Evolutionary conservation across 1,140 invertebrate species (phyloP).

Genomic region (Lineus longissimus): DNA sequence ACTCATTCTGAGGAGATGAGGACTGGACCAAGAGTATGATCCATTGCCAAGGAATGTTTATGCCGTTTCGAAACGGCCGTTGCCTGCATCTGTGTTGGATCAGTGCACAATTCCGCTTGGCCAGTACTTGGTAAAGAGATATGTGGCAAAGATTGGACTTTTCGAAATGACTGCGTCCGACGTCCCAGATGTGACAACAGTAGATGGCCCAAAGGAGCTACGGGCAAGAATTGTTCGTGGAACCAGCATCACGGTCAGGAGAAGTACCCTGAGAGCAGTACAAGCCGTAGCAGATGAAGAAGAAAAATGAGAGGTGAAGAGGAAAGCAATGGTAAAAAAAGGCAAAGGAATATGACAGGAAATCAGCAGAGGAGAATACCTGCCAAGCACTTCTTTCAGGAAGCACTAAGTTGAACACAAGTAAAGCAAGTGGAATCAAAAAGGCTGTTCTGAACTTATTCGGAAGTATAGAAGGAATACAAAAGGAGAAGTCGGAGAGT

Average conservation of each 20-base stretch:
- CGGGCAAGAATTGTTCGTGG: neutral
- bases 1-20: too few relatives aligned
- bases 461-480: neutral
- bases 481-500: neutral
- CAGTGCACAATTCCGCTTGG: constrained; percentile 3
- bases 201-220: constrained; percentile 8
- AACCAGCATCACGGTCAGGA: too few relatives aligned
- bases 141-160: neutral
- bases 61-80: too few relatives aligned
- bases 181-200: constrained; percentile 7
- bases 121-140: constrained; percentile 10
- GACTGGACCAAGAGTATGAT: too few relatives aligned
- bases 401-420: constrained; percentile 16
- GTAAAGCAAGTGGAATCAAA: constrained; percentile 11
- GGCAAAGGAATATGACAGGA: constrained; percentile 4
- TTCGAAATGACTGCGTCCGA: constrained; percentile 2
- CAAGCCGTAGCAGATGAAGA: too few relatives aligned
- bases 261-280: too few relatives aligned
- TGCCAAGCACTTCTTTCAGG: constrained; percentile 20
- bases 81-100: too few relatives aligned
- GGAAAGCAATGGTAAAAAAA: constrained; percentile 9
- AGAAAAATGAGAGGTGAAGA: neutral
- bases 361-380: constrained; percentile 10
- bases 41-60: too few relatives aligned
- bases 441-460: constrained; percentile 10